A percentile compares a stretch with the other conserved stretches of the same genome.
Evolutionary conservation across 2,113 vertebrate genomes (phyloP).

Genomic region (Elephas maximus): DNA sequence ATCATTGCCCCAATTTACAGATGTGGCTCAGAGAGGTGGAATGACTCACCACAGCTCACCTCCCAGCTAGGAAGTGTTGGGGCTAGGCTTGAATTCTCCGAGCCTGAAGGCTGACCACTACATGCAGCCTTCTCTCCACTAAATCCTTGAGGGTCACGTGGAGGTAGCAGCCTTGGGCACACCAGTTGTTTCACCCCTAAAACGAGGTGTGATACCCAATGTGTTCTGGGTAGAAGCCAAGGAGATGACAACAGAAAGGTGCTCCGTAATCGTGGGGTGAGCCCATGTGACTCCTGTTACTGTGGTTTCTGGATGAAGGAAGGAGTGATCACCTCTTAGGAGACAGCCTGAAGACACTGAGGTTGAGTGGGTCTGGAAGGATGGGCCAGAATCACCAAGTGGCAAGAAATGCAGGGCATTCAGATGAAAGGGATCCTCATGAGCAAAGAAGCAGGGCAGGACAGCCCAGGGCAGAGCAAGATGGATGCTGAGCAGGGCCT

Average conservation of each 20-base stretch:
- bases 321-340: neutral
- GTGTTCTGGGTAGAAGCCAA: neutral
- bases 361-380: neutral
- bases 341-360: constrained; percentile 23
- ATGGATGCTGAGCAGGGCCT: neutral
- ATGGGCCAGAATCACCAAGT: neutral
- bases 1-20: neutral
- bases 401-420: neutral
- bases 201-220: neutral
- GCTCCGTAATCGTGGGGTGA: neutral
- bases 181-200: neutral
- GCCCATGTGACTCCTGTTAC: neutral
- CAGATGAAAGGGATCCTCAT: neutral
- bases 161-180: neutral
- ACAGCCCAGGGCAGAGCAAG: neutral
- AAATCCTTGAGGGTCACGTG: neutral
- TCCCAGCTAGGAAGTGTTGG: neutral
- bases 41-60: neutral
- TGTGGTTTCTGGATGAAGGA: constrained; percentile 43
- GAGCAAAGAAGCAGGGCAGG: neutral
- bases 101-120: neutral
- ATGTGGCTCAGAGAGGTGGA: neutral
- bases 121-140: rapidly evolving
- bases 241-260: neutral
- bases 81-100: neutral